Evolutionary conservation across 2,113 vertebrate species (phyloP), one percentile per base, ranked within the genome.

Genomic region (Mus spicilegus): DNA sequence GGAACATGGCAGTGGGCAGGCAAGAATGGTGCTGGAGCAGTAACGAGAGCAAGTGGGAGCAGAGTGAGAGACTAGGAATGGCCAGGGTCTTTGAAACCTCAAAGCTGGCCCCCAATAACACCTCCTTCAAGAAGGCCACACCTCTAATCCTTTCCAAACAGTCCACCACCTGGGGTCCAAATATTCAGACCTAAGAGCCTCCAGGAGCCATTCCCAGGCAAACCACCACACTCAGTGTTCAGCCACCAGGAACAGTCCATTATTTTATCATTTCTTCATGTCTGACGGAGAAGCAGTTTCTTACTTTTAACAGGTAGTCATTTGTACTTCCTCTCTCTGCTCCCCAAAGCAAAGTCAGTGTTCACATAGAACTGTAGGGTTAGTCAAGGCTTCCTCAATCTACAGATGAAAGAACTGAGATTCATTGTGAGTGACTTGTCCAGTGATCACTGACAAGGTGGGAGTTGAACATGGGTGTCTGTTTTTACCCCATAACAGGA

Each of bases 261-360:
- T n/a, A 49, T 81, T 85, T 80, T 51, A 22, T 26, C 49, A 73
- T 26, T 69, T 92, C 24, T 93, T 90, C 30, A 17, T 70, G 39
- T 56, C 70, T 88, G 69, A 20, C 22, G 51, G 24, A 87, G 46
- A 94, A 81, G 78, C 19, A 75, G 20, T 92, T 42, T 87, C 65
- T 95, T 56, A 7, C 61, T n/a, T 54, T 94, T 72, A 65, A 42
- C 65, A 94, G 76, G 2, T n/a, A 81, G 24, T 84, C 65, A 54
- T 91, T 76, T 87, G 65, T 75, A 92, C 84, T 92, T 81, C 20
- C 91, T 92, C 7, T 75, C 56, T 82, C 14, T 87, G 33, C 19
- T 85, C 22, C 33, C 54, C 58, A 77, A 91, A 96, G 46, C 65
- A 81, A 89, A 81, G n/a, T 13, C 51, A 36, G 72, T 89, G 33